A percentile compares a stretch with the other conserved stretches of the same genome.
phyloP scores from a whole-genome alignment of 2,113 vertebrate genomes.

The Morone saxatilis region DNA sequence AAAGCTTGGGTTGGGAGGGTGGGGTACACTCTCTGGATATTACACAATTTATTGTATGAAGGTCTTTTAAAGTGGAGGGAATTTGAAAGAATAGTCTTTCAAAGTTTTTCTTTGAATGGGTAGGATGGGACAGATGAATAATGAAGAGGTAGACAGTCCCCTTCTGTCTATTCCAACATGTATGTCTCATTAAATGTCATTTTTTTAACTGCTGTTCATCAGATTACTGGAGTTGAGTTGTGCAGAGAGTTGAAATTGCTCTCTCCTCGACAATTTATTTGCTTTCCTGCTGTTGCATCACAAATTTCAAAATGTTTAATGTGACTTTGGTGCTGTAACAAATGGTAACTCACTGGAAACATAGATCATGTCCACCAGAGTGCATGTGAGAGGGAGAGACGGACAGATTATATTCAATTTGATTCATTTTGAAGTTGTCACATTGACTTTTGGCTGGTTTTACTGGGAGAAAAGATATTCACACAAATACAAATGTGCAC shows the following conservation, averaged over 20 bases:
- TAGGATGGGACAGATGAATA: not conserved
- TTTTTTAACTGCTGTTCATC: slow-evolving; percentile 5
- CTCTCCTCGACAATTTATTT: slow-evolving; percentile 47
- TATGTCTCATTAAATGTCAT: slow-evolving; percentile 25
- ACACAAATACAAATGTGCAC: not conserved
- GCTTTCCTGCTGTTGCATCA: slow-evolving; percentile 72
- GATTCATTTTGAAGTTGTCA: slow-evolving; percentile 16
- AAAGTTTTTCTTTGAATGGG: not conserved
- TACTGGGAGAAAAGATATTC: not conserved
- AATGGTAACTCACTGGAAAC: slow-evolving; percentile 36
- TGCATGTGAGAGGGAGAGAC: not conserved
- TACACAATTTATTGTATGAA: slow-evolving; percentile 3
- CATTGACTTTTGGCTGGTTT: slow-evolving; percentile 14
- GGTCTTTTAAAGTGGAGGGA: not conserved
- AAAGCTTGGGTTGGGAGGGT: not conserved
- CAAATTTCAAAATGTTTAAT: slow-evolving; percentile 57
- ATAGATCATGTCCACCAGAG: slow-evolving; percentile 5
- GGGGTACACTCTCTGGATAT: not conserved
- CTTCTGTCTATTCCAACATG: slow-evolving; percentile 10
- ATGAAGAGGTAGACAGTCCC: not conserved
- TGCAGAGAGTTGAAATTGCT: slow-evolving; percentile 9
- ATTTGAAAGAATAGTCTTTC: slow-evolving; percentile 3
- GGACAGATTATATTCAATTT: slow-evolving; percentile 9
- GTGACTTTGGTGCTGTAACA: slow-evolving; percentile 48
- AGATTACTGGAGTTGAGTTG: slow-evolving; percentile 14